Percentiles rank a stretch among this genome's conserved stretches.
These are phyloP conservation scores for Pogonognathellus flavescens DNA, from an alignment of 1,140 invertebrate species.

Conservation along the genomic window DNA sequence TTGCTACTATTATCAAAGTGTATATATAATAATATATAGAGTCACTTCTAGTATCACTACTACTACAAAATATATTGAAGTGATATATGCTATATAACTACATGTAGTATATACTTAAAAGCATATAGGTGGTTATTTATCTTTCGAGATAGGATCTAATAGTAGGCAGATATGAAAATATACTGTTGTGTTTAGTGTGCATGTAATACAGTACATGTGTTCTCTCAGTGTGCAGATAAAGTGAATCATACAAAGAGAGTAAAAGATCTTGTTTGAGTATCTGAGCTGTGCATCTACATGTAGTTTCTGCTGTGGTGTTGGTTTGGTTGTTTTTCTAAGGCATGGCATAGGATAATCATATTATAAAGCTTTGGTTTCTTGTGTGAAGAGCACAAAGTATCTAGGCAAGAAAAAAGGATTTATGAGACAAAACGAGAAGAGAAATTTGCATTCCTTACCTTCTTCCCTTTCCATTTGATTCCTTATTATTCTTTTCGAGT, in stretches of 20 bases:
- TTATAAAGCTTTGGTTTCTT: not conserved
- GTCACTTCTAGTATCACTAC: not conserved
- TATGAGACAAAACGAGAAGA: conserved; percentile 49
- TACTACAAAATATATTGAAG: too few relatives aligned
- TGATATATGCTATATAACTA: too few relatives aligned
- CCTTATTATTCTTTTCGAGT: conserved; percentile 31
- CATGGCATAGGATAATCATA: not conserved
- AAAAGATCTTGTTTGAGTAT: too few relatives aligned
- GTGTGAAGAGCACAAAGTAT: not conserved
- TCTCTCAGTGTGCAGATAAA: too few relatives aligned
- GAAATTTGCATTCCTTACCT: conserved; percentile 52
- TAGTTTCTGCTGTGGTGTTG: not conserved
- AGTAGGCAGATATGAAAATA: too few relatives aligned
- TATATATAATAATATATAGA: not conserved
- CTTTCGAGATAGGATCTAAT: too few relatives aligned
- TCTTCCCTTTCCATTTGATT: conserved; percentile 46
- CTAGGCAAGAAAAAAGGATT: conserved; percentile 27
- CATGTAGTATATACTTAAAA: not conserved
- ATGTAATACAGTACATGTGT: too few relatives aligned
- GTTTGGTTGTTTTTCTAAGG: not conserved
- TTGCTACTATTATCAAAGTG: not conserved
- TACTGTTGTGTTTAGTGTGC: too few relatives aligned
- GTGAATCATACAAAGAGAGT: too few relatives aligned
- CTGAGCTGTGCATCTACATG: not conserved
- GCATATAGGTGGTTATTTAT: not conserved